Evolutionary conservation across 1,140 invertebrate genomes (phyloP).

Genomic region (Hyphantria cunea): DNA sequence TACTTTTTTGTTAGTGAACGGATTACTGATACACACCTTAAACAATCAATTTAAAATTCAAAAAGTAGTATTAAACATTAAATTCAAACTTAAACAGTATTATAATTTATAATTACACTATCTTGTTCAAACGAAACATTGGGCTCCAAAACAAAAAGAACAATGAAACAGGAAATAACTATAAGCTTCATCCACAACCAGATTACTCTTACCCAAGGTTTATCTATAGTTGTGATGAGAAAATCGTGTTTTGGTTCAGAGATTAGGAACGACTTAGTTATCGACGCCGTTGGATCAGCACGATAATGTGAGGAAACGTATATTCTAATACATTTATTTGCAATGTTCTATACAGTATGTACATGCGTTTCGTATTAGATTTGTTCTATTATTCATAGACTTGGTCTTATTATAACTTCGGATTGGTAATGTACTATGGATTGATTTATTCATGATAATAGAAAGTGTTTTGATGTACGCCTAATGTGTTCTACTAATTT

Average conservation of each 20-base stretch:
- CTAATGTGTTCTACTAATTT: too few species aligned
- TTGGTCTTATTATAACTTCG: background rate
- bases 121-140: background rate
- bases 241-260: constrained; percentile 35
- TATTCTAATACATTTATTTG: constrained; percentile 19
- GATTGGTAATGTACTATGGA: background rate
- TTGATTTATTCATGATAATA: background rate
- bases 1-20: too few species aligned
- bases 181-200: constrained; percentile 22
- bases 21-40: too few species aligned
- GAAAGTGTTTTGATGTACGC: background rate
- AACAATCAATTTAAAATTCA: too few species aligned
- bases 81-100: background rate
- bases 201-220: constrained; percentile 30
- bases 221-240: constrained; percentile 34
- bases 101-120: too few species aligned
- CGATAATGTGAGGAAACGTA: constrained; percentile 9
- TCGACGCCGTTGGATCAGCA: constrained; percentile 16
- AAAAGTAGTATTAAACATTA: background rate
- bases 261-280: constrained; percentile 25
- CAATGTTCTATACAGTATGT: background rate
- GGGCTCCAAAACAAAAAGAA: background rate
- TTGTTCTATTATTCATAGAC: background rate
- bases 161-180: constrained; percentile 24
- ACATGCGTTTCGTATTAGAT: constrained; percentile 7